Evolutionary conservation across 2,113 vertebrate species (phyloP), one percentile per base, ranked within the genome.

Genomic region (Salvelinus sp.): DNA sequence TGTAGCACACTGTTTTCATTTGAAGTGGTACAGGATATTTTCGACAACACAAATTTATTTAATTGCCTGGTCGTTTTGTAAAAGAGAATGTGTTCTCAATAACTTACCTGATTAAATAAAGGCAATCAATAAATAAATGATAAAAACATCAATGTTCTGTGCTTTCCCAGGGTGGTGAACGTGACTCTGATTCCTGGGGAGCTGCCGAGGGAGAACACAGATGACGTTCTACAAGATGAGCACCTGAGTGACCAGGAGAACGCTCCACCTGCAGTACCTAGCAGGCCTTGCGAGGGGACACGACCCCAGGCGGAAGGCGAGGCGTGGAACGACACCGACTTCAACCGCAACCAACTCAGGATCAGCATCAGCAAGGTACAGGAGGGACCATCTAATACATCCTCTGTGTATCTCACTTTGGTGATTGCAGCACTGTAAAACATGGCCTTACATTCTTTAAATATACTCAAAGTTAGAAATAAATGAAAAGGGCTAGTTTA

Each of bases 231-330:
- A 1, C 96, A 97, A 91, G 97, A 97, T 25, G 97, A 99, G 87
- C 98, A 98, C 84, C 90, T 99, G 75, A 99, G 98, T 33, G 97
- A 99, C 83, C 98, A 98, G 87, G 98, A 99, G 92, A 99, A 99
- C 0, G 97, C 98, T 44, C 97, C 97, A 10, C 96, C 97, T 0
- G 88, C 93, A 20, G 16, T 20, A 18, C 91, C 95, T 0, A 92
- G 92, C 27, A 91, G 95, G 6, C 91, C 91, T 0, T 82, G 88
- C 1, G 90, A 92, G 4, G 89, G 76, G 0, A 27, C 86, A 20
- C 91, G 93, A 28, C 63, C 90, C 2, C 86, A 92, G 18, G 95
- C 94, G 12, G 97, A 97, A 83, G 96, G 93, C 12, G 97, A 98
- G 78, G 90, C 94, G 79, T 99, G 97, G 97, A 97, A 99, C 79